Conservation (phyloP, 2,113 vertebrate species). For the Periophthalmus modestus region DNA sequence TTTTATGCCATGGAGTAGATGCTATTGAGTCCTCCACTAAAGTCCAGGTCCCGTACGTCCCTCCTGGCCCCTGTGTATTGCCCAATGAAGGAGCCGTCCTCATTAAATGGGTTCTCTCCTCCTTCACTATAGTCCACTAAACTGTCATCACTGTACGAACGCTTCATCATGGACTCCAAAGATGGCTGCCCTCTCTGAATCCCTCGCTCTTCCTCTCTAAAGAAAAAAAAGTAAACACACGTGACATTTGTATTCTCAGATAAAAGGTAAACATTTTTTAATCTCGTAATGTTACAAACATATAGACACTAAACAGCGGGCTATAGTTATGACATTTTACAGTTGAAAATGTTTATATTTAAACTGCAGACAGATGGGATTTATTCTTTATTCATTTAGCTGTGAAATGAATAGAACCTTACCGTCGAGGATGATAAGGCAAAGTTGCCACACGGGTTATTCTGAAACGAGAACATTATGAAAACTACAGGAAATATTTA, state of each 20-base stretch:
- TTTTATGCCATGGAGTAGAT: conserved; percentile 89
- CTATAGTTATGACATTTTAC: no score
- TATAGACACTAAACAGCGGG: no score
- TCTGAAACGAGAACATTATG: conserved; percentile 57
- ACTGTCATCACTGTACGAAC: conserved; percentile 93
- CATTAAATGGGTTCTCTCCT: conserved; percentile 91
- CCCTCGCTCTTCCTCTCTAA: conserved; percentile 93
- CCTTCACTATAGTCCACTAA: conserved; percentile 96
- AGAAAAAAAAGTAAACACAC: not conserved
- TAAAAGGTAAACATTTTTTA: no score
- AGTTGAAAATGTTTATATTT: no score
- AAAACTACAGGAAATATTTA: not conserved
- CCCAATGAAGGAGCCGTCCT: conserved; percentile 97
- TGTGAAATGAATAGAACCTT: conserved; percentile 32
- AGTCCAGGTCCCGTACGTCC: conserved; percentile 92
- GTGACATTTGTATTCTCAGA: no score
- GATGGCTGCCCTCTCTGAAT: conserved; percentile 88
- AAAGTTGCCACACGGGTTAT: conserved; percentile 75
- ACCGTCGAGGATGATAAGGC: conserved; percentile 74
- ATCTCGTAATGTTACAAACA: no score
- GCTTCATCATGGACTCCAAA: conserved; percentile 88
- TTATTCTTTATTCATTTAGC: not conserved
- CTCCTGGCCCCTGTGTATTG: conserved; percentile 93
- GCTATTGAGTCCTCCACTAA: conserved; percentile 88
- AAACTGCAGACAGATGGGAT: not conserved